Evolutionary conservation across 2,888 invertebrate genomes (phyloP), one percentile per base, ranked within the genome.

Genomic region (Girardia tigrina): DNA sequence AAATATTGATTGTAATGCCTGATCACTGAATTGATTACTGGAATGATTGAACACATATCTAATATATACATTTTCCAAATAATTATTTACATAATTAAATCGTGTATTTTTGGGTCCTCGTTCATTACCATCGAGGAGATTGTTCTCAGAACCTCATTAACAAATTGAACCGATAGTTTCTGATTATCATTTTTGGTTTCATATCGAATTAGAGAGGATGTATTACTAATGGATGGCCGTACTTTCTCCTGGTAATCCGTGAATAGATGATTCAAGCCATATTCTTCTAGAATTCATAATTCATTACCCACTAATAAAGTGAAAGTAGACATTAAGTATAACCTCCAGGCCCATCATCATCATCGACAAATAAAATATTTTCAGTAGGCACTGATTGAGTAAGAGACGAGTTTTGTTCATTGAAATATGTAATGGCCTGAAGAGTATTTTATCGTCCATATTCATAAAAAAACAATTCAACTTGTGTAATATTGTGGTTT

Each of bases 161-260:
- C 56, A 16, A 56, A 56, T 56, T 56, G 56, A 20, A n/a, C 56
- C 4, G 56, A 56, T 16, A 56, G 23, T 56, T 56, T 56, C 23
- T 56, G 56, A 56, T 56, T 56, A 23, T 56, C 56, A 56, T 56
- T 56, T 56, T 23, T 56, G n/a, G 56, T 20, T 56, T 56, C 56
- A n/a, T 56, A 56, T 56, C 56, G 56, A 56, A 56, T 56, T 56
- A 56, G 4, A 56, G 56, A 56, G n/a, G 56, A 56, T 56, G 56
- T 56, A 16, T 56, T 56, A 20, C 20, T 20, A 12, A 56, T 56
- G n/a, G 56, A 56, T 2, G 56, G 56, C 23, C 23, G n/a, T 56
- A 56, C 56, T n/a, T 56, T 56, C n/a, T 56, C 56, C 23, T 56
- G 56, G 23, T 56, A 56, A 56, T 56, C 56, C n/a, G 56, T 56